Conservation (phyloP, 37 sponge, comb jelly and placozoan species). For the Beroe forskalii region DNA sequence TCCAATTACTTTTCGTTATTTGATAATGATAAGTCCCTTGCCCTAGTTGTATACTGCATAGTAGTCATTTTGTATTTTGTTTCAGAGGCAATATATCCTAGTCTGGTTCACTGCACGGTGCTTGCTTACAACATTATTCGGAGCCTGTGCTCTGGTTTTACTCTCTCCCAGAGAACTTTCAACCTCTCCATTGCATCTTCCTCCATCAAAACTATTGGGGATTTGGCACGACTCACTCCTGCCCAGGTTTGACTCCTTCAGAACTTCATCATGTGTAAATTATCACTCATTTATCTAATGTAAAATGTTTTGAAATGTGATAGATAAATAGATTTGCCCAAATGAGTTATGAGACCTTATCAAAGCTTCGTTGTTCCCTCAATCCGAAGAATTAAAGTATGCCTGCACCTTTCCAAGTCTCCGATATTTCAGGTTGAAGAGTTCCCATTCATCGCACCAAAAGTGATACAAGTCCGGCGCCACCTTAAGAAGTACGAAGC, state of each 20-base stretch:
- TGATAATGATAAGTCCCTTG: too few relatives aligned
- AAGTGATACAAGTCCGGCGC: slow-evolving; percentile 32
- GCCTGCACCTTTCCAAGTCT: background rate
- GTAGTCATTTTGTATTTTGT: too few relatives aligned
- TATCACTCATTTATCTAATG: too few relatives aligned
- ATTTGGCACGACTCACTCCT: slow-evolving; percentile 34
- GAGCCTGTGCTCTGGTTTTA: slow-evolving; percentile 34
- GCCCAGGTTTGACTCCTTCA: too few relatives aligned
- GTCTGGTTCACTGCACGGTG: slow-evolving; percentile 20
- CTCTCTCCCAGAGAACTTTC: slow-evolving; percentile 24
- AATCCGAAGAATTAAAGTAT: too few relatives aligned
- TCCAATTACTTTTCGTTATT: too few relatives aligned
- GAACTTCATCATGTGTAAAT: too few relatives aligned
- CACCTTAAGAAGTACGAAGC: slow-evolving; percentile 43
- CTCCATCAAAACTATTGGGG: slow-evolving; percentile 52
- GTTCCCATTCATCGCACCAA: slow-evolving; percentile 43
- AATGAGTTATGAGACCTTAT: too few relatives aligned
- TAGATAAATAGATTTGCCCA: too few relatives aligned
- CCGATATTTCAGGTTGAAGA: slow-evolving; percentile 15
- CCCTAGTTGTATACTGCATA: too few relatives aligned
- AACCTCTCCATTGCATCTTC: slow-evolving; percentile 21
- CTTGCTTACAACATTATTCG: slow-evolving; percentile 25
- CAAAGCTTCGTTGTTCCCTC: too few relatives aligned
- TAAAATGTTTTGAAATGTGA: too few relatives aligned
- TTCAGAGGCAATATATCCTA: slow-evolving; percentile 36